Evolutionary conservation across 2,888 invertebrate genomes (phyloP), one percentile per base, ranked within the genome.

Genomic region (Eupelmus urozonus): DNA sequence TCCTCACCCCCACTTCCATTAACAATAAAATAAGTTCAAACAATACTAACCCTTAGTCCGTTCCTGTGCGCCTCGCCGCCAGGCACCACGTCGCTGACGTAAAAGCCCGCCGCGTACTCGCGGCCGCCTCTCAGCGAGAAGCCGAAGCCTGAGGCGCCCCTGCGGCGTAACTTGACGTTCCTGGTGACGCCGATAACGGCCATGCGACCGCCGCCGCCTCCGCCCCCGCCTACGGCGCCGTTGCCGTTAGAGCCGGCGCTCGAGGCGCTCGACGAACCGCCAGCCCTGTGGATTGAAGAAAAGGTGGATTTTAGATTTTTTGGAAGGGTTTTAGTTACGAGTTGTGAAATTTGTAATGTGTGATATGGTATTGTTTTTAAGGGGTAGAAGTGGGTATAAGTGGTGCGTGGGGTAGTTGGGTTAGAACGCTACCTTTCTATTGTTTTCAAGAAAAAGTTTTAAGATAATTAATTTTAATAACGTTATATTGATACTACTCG

Each of bases 101-200:
- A 98, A 90, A 98, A 96, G 40, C 98, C 98, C 0, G 97, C 96
- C 27, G 96, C 95, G 88, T 97, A 96, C 88, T 98, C 98, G 81
- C 94, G 92, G 18, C 98, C 98, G 34, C 97, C 96, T 2, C 96
- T 92, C 75, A 97, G 90, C 1, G 96, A 94, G 90, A 97, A 96
- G 0, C 96, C 96, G 85, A 95, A 94, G 23, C 94, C 93, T 5
- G 94, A 93, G 74, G 91, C 92, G 80, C 92, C 92, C 0, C 92
- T 91, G 71, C 91, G 90, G 55, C 91, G 89, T 45, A 92, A 92
- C 66, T 93, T 90, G 18, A 93, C 91, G 80, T 93, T 90, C 25
- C 93, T 92, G 78, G 93, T 90, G 16, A 93, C 92, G 34, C 93
- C 91, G 55, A 93, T 90, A 13, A 93, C 91, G 65, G 92, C 91